phyloP scores from a whole-genome alignment of 2,113 vertebrate species.

The Centrocercus urophasianus region DNA sequence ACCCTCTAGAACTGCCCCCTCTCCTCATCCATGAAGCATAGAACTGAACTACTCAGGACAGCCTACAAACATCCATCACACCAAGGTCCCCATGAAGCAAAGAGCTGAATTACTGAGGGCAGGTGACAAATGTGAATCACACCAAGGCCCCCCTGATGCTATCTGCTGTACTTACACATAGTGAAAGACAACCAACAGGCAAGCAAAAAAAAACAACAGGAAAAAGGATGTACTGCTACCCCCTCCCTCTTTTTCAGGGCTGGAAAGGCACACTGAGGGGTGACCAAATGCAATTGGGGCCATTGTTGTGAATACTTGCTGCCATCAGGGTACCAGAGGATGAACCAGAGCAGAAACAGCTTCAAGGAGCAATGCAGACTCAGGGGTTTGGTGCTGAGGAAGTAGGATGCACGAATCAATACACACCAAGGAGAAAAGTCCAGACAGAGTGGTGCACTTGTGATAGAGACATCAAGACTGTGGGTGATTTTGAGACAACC shows the following conservation, averaged over 20 bases:
- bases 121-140: not conserved
- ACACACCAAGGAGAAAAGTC: not conserved
- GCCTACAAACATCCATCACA: not conserved
- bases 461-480: not conserved
- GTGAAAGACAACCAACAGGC: not conserved
- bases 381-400: not conserved
- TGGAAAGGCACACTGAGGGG: not conserved
- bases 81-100: rapidly evolving
- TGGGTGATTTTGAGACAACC: not conserved
- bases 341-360: not conserved
- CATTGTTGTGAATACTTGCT: not conserved
- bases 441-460: not conserved
- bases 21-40: rapidly evolving
- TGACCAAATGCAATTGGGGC: not conserved
- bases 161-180: not conserved
- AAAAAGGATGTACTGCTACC: not conserved
- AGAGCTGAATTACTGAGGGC: not conserved
- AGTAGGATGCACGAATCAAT: not conserved
- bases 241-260: not conserved
- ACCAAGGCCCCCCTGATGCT: not conserved
- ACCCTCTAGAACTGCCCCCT: not conserved
- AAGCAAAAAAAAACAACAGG: not conserved
- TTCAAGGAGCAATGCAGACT: not conserved
- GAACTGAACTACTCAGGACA: not conserved
- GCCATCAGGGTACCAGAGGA: not conserved